phyloP scores from a whole-genome alignment of 2,113 vertebrate species.

The Thamnaconus septentrionalis region DNA sequence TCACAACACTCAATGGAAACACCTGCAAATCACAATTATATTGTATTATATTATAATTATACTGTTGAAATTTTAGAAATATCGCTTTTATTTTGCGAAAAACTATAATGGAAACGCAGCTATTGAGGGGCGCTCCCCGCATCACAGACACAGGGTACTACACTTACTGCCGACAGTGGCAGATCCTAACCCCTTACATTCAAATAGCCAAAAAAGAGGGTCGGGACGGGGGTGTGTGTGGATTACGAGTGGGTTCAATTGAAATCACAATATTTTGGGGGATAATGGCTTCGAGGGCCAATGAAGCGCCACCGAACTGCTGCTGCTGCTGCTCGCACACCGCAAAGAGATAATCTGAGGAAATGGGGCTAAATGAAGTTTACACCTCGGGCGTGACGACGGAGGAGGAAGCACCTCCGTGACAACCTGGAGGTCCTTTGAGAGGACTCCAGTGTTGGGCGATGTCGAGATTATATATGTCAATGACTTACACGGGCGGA shows the following conservation, averaged over 20 bases:
- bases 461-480: conserved; percentile 44
- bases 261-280: not conserved
- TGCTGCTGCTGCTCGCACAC: not conserved
- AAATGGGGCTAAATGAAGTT: conserved; percentile 1
- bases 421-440: conserved; percentile 22
- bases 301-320: not conserved
- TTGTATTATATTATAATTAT: too few species aligned
- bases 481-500: conserved; percentile 27
- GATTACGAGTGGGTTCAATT: too few species aligned
- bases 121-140: too few species aligned
- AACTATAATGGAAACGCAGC: too few species aligned
- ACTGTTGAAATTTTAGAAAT: too few species aligned
- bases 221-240: too few species aligned
- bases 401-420: conserved; percentile 1
- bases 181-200: too few species aligned
- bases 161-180: too few species aligned
- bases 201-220: not conserved
- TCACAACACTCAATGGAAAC: too few species aligned
- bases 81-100: too few species aligned
- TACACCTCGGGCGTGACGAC: conserved; percentile 3
- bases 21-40: too few species aligned
- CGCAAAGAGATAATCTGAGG: conserved; percentile 6
- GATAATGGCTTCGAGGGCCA: not conserved
- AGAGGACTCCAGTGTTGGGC: conserved; percentile 30
- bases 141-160: too few species aligned